phyloP scores from a whole-genome alignment of 2,888 invertebrate species.

The Protophormia terraenovae region DNA sequence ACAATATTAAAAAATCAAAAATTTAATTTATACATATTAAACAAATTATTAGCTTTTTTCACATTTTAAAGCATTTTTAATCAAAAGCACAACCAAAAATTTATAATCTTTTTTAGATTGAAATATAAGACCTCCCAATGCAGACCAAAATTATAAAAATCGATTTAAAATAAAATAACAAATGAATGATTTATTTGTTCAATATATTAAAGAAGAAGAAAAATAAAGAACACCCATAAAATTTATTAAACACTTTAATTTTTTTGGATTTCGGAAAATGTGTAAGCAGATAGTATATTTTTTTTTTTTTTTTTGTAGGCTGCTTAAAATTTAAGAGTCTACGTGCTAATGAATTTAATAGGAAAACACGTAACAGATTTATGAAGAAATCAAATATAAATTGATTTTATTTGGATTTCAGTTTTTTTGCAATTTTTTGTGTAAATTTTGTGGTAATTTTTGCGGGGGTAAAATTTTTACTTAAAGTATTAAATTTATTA shows the following conservation, averaged over 20 bases:
- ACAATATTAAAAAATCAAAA: neutral
- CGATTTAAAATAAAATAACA: slow-evolving; percentile 35
- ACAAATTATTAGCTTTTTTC: neutral
- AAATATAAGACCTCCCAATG: slow-evolving; percentile 40
- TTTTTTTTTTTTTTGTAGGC: neutral
- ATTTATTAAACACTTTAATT: slow-evolving; percentile 22
- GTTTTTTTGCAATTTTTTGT: neutral
- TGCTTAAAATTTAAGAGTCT: neutral
- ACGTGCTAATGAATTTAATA: slow-evolving; percentile 48
- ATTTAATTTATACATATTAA: neutral
- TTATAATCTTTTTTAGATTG: neutral
- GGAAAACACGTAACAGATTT: neutral
- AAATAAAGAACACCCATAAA: neutral
- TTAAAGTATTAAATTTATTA: neutral
- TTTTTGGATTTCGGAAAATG: neutral
- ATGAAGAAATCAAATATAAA: neutral
- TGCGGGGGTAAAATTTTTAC: too few species aligned
- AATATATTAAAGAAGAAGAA: too few species aligned
- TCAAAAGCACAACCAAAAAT: neutral
- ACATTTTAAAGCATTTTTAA: neutral
- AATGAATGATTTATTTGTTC: slow-evolving; percentile 44
- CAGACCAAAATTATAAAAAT: neutral
- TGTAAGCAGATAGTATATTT: neutral
- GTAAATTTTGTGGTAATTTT: neutral
- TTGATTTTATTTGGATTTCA: neutral